Evolutionary conservation across 2,888 invertebrate genomes (phyloP), one percentile per base, ranked within the genome.

Genomic region (Crocallis elinguaria): DNA sequence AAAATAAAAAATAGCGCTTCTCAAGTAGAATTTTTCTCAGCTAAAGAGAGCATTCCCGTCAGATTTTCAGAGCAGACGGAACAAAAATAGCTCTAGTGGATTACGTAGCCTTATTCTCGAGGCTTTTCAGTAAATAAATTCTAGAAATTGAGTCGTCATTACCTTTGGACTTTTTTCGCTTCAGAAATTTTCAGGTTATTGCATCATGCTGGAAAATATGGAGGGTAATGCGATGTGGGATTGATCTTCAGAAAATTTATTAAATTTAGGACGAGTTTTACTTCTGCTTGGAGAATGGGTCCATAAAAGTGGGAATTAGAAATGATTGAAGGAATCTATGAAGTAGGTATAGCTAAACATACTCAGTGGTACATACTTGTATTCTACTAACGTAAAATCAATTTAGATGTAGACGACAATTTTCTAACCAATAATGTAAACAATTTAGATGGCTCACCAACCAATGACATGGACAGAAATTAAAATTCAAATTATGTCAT

Each of bases 71-170:
- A 48, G 50, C 64, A 62, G 61, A 62, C 59, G 64, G 49, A 51
- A 59, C 60, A 60, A 61, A 57, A 61, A 63, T 65, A 67, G 69
- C 67, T 67, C 58, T 51, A 52, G 3, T 43, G 66, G 71, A 69
- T 72, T 69, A 69, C 49, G 51, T 25, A 39, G 54, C 61, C 62
- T 60, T 65, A 54, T 41, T 57, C 48, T 37, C 30, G 33, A 43
- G 51, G 58, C 51, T 56, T 55, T 55, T 44, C 23, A 53, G 55
- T 56, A 49, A 36, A 56, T 60, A 60, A 48, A 60, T 50, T 60
- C 33, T 27, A 48, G 46, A 25, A 50, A 52, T 41, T 60, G 62
- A 57, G 59, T 60, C 66, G 62, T 49, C 62, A 52, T 52, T 52
- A 49, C 38, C 46, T 36, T 39, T 43, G 25, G 21, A 25, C 35